Evolutionary conservation across 2,113 vertebrate genomes (phyloP).

Genomic region (Dermatemys mawii): DNA sequence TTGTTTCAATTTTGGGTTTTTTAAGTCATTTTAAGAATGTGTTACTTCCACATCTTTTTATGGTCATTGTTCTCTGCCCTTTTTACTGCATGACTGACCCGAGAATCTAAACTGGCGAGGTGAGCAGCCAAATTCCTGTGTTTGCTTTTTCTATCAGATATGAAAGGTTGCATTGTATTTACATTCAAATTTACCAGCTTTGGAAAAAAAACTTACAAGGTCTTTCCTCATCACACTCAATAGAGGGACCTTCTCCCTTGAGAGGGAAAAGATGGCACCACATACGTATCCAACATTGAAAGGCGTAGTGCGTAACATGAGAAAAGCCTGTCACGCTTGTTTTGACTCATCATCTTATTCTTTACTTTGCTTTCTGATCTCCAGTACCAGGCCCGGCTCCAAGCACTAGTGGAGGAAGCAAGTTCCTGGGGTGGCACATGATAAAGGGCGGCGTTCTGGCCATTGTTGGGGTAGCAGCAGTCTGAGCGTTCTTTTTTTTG

Average conservation of each 20-base stretch:
- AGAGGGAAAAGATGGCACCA: not conserved
- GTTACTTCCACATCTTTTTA: not conserved
- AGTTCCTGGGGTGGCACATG: no score
- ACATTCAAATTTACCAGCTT: not conserved
- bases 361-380: constrained; percentile 28
- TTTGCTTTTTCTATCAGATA: not conserved
- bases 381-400: no score
- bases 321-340: constrained; percentile 5
- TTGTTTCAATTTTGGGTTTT: not conserved
- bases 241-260: not conserved
- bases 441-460: no score
- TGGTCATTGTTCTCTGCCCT: not conserved
- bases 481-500: no score
- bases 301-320: not conserved
- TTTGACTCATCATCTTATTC: constrained; percentile 26
- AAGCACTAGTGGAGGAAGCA: no score
- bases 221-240: not conserved
- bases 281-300: not conserved
- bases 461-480: no score
- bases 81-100: not conserved
- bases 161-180: not conserved
- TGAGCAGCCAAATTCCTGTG: not conserved
- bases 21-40: not conserved
- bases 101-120: not conserved
- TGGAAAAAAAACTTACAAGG: not conserved